Percentiles rank a stretch among this genome's conserved stretches.
phyloP scores from a whole-genome alignment of 2,797 vertebrate species.

The Cynodonichthys magdalenae region DNA sequence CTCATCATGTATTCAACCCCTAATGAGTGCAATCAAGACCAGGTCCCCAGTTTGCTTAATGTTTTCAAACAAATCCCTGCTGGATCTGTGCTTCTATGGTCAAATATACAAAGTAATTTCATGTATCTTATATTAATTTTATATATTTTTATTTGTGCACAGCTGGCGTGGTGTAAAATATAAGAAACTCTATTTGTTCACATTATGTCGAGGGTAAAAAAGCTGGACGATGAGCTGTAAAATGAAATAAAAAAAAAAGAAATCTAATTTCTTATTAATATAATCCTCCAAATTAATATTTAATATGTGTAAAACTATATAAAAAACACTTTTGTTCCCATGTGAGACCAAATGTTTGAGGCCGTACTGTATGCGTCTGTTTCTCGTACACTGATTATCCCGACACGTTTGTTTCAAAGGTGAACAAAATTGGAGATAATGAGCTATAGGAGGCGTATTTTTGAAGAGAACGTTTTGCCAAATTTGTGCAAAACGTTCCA shows the following conservation, averaged over 20 bases:
- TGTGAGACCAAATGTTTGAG: slow-evolving; percentile 59
- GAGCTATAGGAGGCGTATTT: slow-evolving; percentile 12
- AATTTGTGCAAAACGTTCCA: slow-evolving; percentile 39
- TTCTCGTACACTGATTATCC: slow-evolving; percentile 54
- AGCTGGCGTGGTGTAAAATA: slow-evolving; percentile 58
- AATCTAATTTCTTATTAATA: slow-evolving; percentile 29
- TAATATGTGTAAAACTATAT: slow-evolving; percentile 66
- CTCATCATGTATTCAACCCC: slow-evolving; percentile 17
- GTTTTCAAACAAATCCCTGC: slow-evolving; percentile 38
- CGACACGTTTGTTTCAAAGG: slow-evolving; percentile 40
- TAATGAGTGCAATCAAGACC: slow-evolving; percentile 28
- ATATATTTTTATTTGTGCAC: slow-evolving; percentile 60
- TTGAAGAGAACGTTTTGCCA: slow-evolving; percentile 27
- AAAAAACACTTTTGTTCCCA: slow-evolving; percentile 63
- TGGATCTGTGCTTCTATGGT: slow-evolving; percentile 53
- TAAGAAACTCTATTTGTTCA: slow-evolving; percentile 47
- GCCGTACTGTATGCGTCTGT: slow-evolving; percentile 37
- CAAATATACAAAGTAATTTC: slow-evolving; percentile 52
- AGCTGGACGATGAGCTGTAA: slow-evolving; percentile 30
- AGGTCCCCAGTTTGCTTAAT: slow-evolving; percentile 32
- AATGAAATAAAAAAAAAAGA: slow-evolving; percentile 20
- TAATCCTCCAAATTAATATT: slow-evolving; percentile 70
- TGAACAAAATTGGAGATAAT: slow-evolving; percentile 26
- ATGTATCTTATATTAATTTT: slow-evolving; percentile 52
- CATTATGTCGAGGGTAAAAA: slow-evolving; percentile 46